Evolutionary conservation across 2,113 vertebrate species (phyloP).

Genomic region (Sturnira hondurensis): DNA sequence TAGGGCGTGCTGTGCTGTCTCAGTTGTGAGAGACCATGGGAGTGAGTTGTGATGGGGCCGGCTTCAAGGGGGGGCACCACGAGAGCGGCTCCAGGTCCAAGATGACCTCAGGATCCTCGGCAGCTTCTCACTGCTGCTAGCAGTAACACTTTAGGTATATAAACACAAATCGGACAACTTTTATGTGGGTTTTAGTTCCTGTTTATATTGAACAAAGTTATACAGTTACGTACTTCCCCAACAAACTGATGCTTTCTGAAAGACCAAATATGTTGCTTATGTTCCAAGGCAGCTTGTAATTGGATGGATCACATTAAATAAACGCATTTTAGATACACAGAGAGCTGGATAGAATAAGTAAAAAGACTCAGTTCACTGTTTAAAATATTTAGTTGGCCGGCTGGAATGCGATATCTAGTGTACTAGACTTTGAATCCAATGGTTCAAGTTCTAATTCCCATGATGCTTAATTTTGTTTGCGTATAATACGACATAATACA

Average conservation of each 20-base stretch:
- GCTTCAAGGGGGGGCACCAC: accelerated
- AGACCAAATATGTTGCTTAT: not conserved
- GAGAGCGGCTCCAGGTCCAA: not conserved
- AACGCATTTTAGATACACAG: not conserved
- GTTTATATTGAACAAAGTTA: not conserved
- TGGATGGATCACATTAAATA: not conserved
- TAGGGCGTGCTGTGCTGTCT: not conserved
- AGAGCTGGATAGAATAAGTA: not conserved
- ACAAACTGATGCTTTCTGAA: not conserved
- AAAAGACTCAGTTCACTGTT: not conserved
- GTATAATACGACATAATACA: not conserved
- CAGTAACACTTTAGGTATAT: not conserved
- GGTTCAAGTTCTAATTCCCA: not conserved
- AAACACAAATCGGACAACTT: not conserved
- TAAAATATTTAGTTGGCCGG: not conserved
- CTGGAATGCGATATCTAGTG: not conserved
- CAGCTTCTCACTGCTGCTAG: not conserved
- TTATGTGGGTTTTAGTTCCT: not conserved
- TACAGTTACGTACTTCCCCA: not conserved
- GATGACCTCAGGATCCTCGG: not conserved
- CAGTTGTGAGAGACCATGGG: not conserved
- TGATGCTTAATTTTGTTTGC: not conserved
- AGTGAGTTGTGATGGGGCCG: not conserved
- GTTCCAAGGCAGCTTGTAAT: not conserved
- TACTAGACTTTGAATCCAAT: not conserved